Conservation (phyloP, 2,888 invertebrate genomes). For the Mycalesis mineus region DNA sequence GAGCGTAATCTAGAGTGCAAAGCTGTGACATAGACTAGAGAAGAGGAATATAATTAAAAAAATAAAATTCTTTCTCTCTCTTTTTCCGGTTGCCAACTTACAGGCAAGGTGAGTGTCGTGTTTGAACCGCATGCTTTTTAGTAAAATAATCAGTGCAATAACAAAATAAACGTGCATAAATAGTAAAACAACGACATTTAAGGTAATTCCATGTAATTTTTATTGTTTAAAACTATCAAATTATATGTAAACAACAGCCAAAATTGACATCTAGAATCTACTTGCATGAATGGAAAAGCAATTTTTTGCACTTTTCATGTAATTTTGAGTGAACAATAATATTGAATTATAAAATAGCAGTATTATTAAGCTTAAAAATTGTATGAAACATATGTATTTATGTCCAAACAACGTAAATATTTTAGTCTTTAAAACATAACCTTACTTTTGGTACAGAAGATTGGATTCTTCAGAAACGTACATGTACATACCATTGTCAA, state of each 20-base stretch:
- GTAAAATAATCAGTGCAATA: constrained; percentile 31
- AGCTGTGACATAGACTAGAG: background rate
- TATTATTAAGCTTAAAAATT: too few relatives aligned
- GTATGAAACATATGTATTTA: background rate
- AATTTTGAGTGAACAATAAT: too few relatives aligned
- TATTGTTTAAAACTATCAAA: background rate
- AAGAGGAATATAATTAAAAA: background rate
- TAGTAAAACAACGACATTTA: constrained; percentile 27
- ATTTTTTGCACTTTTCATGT: too few relatives aligned
- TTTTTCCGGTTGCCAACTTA: constrained; percentile 73
- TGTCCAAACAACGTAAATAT: background rate
- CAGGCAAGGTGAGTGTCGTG: constrained; percentile 66
- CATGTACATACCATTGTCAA: too few relatives aligned
- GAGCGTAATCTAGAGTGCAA: background rate
- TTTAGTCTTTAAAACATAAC: background rate
- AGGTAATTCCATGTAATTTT: constrained; percentile 36
- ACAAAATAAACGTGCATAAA: constrained; percentile 18
- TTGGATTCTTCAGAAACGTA: too few relatives aligned
- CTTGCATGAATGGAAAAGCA: background rate
- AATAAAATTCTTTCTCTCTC: constrained; percentile 35
- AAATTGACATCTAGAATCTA: background rate
- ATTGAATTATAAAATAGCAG: too few relatives aligned
- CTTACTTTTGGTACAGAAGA: background rate
- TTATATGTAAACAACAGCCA: background rate
- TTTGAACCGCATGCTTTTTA: constrained; percentile 62